phyloP scores from a whole-genome alignment of 2,113 vertebrate genomes.

The Cettia cetti region DNA sequence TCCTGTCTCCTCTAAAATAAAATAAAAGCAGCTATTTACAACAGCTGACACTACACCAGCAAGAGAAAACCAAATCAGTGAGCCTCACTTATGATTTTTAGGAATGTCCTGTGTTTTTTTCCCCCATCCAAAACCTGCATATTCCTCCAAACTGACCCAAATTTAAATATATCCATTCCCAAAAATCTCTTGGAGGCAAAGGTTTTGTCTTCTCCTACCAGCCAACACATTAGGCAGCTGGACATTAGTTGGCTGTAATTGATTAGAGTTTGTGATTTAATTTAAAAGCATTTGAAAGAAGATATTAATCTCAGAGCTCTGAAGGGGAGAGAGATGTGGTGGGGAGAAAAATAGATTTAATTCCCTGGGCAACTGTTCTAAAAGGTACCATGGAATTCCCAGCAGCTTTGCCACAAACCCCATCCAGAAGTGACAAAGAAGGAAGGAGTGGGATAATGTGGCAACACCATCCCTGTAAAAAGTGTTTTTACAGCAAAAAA shows the following conservation, averaged over 20 bases:
- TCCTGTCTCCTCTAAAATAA: neutral
- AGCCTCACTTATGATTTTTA: neutral
- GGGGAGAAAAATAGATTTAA: neutral
- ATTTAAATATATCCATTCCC: neutral
- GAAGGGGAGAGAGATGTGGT: neutral
- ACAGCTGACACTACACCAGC: neutral
- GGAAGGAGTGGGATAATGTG: neutral
- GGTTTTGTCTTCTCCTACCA: neutral
- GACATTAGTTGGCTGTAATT: slow-evolving; percentile 25
- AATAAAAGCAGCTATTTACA: neutral
- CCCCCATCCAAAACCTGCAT: too few species aligned
- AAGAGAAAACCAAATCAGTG: neutral
- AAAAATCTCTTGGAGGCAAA: neutral
- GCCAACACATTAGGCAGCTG: neutral
- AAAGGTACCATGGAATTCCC: slow-evolving; percentile 39
- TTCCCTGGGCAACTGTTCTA: slow-evolving; percentile 1
- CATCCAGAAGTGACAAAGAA: neutral
- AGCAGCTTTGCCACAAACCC: neutral
- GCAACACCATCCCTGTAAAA: neutral
- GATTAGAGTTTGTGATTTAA: slow-evolving; percentile 59
- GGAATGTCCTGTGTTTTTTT: fast-evolving
- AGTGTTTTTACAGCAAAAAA: neutral
- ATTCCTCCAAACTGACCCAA: neutral
- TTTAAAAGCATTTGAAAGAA: slow-evolving; percentile 50
- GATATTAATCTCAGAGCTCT: slow-evolving; percentile 47